Percentiles rank a stretch among this genome's conserved stretches.
These are phyloP conservation scores for Acromyrmex echinatior DNA, from an alignment of 1,140 invertebrate genomes.

Conservation along the genomic window DNA sequence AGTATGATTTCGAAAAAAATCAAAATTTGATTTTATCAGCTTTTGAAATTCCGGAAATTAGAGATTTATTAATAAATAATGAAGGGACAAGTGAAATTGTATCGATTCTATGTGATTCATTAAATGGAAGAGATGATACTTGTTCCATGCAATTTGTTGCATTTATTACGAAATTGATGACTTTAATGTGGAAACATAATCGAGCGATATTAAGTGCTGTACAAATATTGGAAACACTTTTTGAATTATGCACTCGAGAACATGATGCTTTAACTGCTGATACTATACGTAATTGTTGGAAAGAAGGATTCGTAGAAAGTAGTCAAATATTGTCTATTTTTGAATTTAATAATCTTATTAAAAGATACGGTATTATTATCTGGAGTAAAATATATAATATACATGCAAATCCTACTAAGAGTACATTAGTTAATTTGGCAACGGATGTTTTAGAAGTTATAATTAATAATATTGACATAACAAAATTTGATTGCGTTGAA, in stretches of 20 bases:
- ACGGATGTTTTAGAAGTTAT: slow-evolving; percentile 84
- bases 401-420: slow-evolving; percentile 77
- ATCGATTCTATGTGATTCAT: slow-evolving; percentile 78
- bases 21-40: slow-evolving; percentile 76
- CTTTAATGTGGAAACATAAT: slow-evolving; percentile 74
- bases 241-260: slow-evolving; percentile 73
- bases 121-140: slow-evolving; percentile 62
- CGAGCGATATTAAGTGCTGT: slow-evolving; percentile 67
- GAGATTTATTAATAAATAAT: slow-evolving; percentile 87
- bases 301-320: slow-evolving; percentile 64
- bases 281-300: slow-evolving; percentile 67
- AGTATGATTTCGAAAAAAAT: slow-evolving; percentile 62
- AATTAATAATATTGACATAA: slow-evolving; percentile 76
- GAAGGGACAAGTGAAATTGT: slow-evolving; percentile 86
- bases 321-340: slow-evolving; percentile 53
- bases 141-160: slow-evolving; percentile 66
- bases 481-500: slow-evolving; percentile 53
- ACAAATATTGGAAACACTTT: slow-evolving; percentile 78
- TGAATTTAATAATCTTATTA: slow-evolving; percentile 72
- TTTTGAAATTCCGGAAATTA: slow-evolving; percentile 75
- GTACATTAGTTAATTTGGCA: slow-evolving; percentile 82
- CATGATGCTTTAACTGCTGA: slow-evolving; percentile 51
- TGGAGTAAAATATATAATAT: slow-evolving; percentile 78
- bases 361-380: slow-evolving; percentile 69
- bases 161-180: slow-evolving; percentile 74